Base-by-base conservation (phyloP, 2,113 vertebrate genomes). In the Rhabdomys dilectus region DNA sequence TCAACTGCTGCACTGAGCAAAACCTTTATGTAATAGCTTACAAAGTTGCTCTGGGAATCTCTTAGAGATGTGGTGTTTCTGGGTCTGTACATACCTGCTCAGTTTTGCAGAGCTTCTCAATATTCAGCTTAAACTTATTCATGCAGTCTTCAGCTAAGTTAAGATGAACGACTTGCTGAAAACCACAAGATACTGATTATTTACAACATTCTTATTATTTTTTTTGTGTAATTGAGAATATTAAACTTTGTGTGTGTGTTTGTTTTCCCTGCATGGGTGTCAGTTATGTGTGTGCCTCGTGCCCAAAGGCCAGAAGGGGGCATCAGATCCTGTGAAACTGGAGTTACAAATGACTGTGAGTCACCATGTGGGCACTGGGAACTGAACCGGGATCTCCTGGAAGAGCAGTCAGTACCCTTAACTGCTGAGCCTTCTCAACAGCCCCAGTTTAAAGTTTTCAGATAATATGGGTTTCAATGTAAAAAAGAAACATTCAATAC, bases 101-200 rank as follows among this genome's bases (percentile, higher is more conserved):
- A 70, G 99, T 98, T 99, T 99, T 99, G 98, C 99, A 99, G 88
- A 99, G 99, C 97, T 99, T 99, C 98, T 99, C 99, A 97, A 99
- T 98, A 7, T 99, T 99, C 95, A 98, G 97, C 80, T 99, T 98
- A 94, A 99, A 99, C 68, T 98, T 98, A 39, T 42, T 98, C 99
- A 99, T 99, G 98, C 99, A 99, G 81, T 99, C 99, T 98, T 99
- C 99, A 62, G 99, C 99, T 98, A 99, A 97, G 91, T 99, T 99
- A 95, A 99, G 99, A 98, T 99, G 99, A 73, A 99, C 95, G 1
- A 99, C 99, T 99, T 99, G 99, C 99, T 99, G 64, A 97, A 99
- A 98, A 64, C 97, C 2, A 93, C 56, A 96, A 97, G 86, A 80
- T 95, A 96, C 64, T 21, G 7, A 95, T 92, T 11, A 6, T 16